These are phyloP conservation scores for Holacanthella duospinosa DNA, from an alignment of 2,888 invertebrate species.

Conservation along the genomic window DNA sequence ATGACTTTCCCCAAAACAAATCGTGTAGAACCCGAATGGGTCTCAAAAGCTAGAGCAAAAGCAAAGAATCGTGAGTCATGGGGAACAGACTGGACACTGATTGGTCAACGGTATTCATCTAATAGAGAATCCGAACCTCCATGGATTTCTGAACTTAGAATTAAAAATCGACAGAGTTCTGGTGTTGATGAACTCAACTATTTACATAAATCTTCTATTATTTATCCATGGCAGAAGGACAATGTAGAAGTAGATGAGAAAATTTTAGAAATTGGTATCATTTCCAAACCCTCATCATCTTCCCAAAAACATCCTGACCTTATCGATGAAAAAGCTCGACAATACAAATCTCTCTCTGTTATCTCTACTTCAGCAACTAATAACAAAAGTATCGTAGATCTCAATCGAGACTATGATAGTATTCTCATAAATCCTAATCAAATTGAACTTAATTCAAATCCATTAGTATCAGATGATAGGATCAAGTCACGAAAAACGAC, in stretches of 20 bases:
- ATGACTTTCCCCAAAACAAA: slow-evolving; percentile 32
- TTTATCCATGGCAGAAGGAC: slow-evolving; percentile 34
- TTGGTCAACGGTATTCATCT: slow-evolving; percentile 24
- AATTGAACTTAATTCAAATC: slow-evolving; percentile 2
- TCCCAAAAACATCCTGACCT: not conserved
- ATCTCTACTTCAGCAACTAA: not conserved
- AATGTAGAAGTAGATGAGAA: too few species aligned
- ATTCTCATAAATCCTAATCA: slow-evolving; percentile 11
- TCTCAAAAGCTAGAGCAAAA: slow-evolving; percentile 19
- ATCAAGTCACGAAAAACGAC: not conserved
- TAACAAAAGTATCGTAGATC: slow-evolving; percentile 9
- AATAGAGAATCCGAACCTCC: slow-evolving; percentile 29
- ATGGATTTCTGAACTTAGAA: slow-evolving; percentile 33
- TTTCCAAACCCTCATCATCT: not conserved
- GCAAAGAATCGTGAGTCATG: slow-evolving; percentile 32
- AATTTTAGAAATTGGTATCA: too few species aligned
- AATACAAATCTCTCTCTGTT: not conserved
- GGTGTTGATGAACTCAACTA: slow-evolving; percentile 21
- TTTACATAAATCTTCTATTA: slow-evolving; percentile 29
- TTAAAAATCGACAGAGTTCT: slow-evolving; percentile 14
- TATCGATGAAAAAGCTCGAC: not conserved
- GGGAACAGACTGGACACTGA: slow-evolving; percentile 32
- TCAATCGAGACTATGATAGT: slow-evolving; percentile 13
- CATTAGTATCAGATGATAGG: not conserved
- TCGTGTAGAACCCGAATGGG: slow-evolving; percentile 34